These are phyloP conservation scores for Agrotis exclamationis DNA, from an alignment of 2,888 invertebrate species.

Conservation along the genomic window DNA sequence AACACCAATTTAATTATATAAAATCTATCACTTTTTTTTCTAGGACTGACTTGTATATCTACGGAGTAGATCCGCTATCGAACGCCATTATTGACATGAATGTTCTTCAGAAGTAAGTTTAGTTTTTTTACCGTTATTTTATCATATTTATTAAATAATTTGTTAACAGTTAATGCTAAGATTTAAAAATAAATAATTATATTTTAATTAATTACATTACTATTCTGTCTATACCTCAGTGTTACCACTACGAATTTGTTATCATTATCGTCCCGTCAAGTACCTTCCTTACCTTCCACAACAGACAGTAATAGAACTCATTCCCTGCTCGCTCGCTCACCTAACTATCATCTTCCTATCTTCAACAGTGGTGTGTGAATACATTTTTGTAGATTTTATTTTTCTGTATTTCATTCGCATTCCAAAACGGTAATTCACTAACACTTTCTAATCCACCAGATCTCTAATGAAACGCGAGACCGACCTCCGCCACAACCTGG, in stretches of 20 bases:
- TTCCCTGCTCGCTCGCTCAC: too few species aligned
- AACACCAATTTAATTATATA: not conserved
- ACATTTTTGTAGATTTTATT: too few species aligned
- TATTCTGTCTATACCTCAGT: not conserved
- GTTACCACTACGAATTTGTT: too few species aligned
- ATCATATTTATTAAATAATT: too few species aligned
- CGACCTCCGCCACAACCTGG: constrained; percentile 92
- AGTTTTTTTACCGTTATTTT: not conserved
- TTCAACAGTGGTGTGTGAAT: too few species aligned
- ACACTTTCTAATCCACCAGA: constrained; percentile 78
- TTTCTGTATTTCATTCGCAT: too few species aligned
- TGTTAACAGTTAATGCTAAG: too few species aligned
- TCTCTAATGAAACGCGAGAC: constrained; percentile 92
- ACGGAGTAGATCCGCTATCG: constrained; percentile 95
- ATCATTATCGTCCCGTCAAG: not conserved
- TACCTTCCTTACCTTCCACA: not conserved
- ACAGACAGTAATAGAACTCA: too few species aligned
- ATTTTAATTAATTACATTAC: not conserved
- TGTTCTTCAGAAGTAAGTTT: constrained; percentile 93
- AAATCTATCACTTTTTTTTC: constrained; percentile 70
- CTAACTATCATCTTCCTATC: too few species aligned
- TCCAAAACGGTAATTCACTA: not conserved
- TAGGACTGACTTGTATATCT: constrained; percentile 96
- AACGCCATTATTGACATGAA: constrained; percentile 96
- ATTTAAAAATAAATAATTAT: not conserved